Base-by-base conservation (phyloP, 1,140 invertebrate genomes). In the Polyergus mexicanus region DNA sequence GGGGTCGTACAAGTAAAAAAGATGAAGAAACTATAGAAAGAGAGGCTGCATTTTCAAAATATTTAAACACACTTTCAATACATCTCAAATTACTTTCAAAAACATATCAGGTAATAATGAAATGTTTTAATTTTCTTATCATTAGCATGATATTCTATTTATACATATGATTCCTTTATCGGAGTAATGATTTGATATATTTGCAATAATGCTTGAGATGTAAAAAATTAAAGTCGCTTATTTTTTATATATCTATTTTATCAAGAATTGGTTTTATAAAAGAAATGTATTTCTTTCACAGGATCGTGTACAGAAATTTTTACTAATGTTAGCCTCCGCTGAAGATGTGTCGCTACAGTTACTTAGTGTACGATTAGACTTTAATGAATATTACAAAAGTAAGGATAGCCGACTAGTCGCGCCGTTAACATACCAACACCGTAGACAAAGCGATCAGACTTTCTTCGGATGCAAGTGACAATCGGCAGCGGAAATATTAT, bases 341-440 rank as follows among this genome's bases (percentile, higher is more conserved):
- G 95, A 96, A 84, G 97, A 98, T 92, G 96, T 97, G 47, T 98
- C 97, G 89, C 95, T 99, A 7, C 97, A 98, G 92, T 97, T 98
- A 71, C 96, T 99, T 35, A 98, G 98, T 84, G 98, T 98, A 88
- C 96, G 98, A 38, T 95, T 99, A 35, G 98, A 99, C 94, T 98
- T 98, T 92, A 99, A 98, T 94, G 98, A 98, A 91, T 98, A 98
- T 94, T 98, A 98, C 93, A 98, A 98, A 91, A 96, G 96, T 60
- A 96, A 97, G 68, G 97, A 98, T 92, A 96, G 96, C 65, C 96
- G 97, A 78, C 95, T 98, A 0, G 96, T 97, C 66, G 97, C 97
- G 54, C 97, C 97, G 0, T 94, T 98, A 11, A 98, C 97, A 0
- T 97, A 97, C 89, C 96, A 97, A 85, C 96, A 97, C 90, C 96